Conservation (phyloP, 2,797 vertebrate genomes). For the Tinamus major region DNA sequence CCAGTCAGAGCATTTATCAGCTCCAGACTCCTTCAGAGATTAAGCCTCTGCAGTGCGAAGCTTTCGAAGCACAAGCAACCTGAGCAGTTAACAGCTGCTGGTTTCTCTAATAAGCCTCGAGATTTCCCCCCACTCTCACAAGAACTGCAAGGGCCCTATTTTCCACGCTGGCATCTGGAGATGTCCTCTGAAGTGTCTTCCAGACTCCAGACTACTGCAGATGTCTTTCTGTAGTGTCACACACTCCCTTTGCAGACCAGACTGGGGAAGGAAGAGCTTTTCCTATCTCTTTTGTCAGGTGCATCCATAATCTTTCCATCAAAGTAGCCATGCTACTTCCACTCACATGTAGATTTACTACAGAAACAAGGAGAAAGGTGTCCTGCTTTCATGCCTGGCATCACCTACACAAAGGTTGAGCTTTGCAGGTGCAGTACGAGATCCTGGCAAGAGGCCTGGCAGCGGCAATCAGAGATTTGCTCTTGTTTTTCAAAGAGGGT, state of each 20-base stretch:
- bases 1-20: rapidly evolving
- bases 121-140: background rate
- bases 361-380: background rate
- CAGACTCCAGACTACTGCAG: background rate
- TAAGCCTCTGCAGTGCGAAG: background rate
- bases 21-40: background rate
- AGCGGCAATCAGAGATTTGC: background rate
- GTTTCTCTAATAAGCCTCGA: background rate
- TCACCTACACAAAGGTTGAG: background rate
- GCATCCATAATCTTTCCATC: background rate
- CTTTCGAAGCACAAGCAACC: background rate
- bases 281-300: background rate
- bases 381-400: background rate
- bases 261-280: background rate
- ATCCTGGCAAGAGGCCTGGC: background rate
- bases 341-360: background rate
- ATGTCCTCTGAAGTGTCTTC: background rate
- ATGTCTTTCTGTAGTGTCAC: background rate
- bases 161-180: background rate
- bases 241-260: background rate
- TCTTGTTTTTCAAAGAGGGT: background rate
- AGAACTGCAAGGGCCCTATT: background rate
- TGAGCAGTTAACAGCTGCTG: background rate
- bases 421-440: background rate
- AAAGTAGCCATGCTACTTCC: background rate